These are phyloP conservation scores for Aphelinus certus DNA, from an alignment of 1,140 invertebrate species.

Conservation along the genomic window DNA sequence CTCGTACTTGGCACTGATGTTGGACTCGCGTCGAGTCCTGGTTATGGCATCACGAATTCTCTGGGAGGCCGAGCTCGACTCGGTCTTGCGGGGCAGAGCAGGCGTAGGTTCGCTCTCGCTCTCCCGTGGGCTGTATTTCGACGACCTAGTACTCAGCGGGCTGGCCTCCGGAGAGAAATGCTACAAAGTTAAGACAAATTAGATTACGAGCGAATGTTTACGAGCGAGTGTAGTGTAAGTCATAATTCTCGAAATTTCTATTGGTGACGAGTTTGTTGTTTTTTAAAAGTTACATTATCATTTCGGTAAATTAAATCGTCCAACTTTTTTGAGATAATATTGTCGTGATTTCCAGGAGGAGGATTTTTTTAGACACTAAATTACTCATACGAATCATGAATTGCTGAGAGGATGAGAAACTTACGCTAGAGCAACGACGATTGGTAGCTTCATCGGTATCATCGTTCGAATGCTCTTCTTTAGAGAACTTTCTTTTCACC, in stretches of 20 bases:
- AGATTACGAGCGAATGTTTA: not conserved
- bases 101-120: conserved; percentile 65
- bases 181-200: conserved; percentile 42
- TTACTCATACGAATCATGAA: no score
- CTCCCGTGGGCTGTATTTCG: conserved; percentile 63
- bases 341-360: no score
- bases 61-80: conserved; percentile 60
- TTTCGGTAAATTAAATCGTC: no score
- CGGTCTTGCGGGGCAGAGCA: conserved; percentile 58
- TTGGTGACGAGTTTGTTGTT: no score
- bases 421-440: conserved; percentile 60
- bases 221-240: not conserved
- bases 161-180: conserved; percentile 63
- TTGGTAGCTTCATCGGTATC: conserved; percentile 60
- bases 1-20: conserved; percentile 62
- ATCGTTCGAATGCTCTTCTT: conserved; percentile 60
- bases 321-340: no score
- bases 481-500: conserved; percentile 54
- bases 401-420: conserved; percentile 22
- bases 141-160: conserved; percentile 63
- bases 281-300: no score
- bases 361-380: no score
- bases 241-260: no score
- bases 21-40: conserved; percentile 61
- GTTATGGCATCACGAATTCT: conserved; percentile 63